Evolutionary conservation across 2,113 vertebrate genomes (phyloP), one percentile per base, ranked within the genome.

Genomic region (Hippolais icterina): DNA sequence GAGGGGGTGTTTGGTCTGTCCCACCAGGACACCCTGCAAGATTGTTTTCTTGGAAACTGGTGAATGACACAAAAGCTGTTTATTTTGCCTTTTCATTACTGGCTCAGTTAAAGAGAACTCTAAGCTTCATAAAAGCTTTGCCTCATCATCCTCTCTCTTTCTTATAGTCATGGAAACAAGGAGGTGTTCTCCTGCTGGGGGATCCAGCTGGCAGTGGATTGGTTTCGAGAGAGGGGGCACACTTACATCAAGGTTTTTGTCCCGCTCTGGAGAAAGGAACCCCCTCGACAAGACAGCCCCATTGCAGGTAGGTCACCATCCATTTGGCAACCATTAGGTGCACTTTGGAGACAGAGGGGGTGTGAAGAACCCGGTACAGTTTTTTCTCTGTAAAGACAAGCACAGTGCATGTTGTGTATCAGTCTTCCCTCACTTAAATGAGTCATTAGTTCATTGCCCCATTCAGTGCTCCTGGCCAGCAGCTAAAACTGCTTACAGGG

Each of bases 231-330:
- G 44, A 98, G 98, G 93, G 99, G 99, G 14, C 97, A 99, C 82
- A 98, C 97, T 2, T 98, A 99, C 97, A 99, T 99, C 98, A 99
- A 99, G 2, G 99, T 99, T 77, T 99, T 99, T 70, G 98, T 99
- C 9, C 99, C 99, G 5, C 98, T 98, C 80, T 99, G 99, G 99
- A 99, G 99, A 96, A 99, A 99, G 94, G 98, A 98, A 27, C 98
- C 98, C 39, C 93, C 98, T 3, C 97, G 98, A 54, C 97, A 98
- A 10, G 99, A 99, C 25, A 97, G 97, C 9, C 98, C 98, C 12
- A 99, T 99, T 44, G 97, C 98, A 98, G 99, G 99, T 99, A 96
- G 74, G 97, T 86, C 53, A 24, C 72, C 2, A 1, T 56, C 57
- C 84, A 60, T 68, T 52, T 68, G 72, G 22, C 56, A 89, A 23